Percentiles rank a stretch among this genome's conserved stretches.
These are phyloP conservation scores for Horisme vitalbata DNA, from an alignment of 2,888 invertebrate genomes.

Conservation along the genomic window DNA sequence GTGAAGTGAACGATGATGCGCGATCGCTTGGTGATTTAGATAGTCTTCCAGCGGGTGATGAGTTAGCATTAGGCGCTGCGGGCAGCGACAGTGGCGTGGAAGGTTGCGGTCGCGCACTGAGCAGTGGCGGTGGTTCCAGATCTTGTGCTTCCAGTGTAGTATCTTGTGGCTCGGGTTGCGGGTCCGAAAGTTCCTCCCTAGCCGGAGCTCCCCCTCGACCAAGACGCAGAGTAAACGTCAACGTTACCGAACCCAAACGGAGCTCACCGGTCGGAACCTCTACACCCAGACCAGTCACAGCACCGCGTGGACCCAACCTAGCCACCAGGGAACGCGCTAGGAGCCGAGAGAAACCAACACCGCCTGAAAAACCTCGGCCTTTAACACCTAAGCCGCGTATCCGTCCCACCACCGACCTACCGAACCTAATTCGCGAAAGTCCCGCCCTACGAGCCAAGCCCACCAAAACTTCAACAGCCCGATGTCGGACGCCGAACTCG, in stretches of 20 bases:
- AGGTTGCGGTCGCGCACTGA: slow-evolving; percentile 86
- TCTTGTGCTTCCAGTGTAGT: slow-evolving; percentile 91
- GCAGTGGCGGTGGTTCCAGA: slow-evolving; percentile 85
- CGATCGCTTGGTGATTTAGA: slow-evolving; percentile 70
- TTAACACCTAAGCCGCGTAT: slow-evolving; percentile 75
- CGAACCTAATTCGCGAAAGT: slow-evolving; percentile 76
- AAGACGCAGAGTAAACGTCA: slow-evolving; percentile 83
- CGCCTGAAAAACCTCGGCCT: slow-evolving; percentile 73
- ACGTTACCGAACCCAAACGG: slow-evolving; percentile 78
- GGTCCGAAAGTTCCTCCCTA: slow-evolving; percentile 90
- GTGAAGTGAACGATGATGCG: slow-evolving; percentile 70
- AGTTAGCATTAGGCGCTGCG: slow-evolving; percentile 77
- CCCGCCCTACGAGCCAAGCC: slow-evolving; percentile 73
- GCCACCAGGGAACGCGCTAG: slow-evolving; percentile 83
- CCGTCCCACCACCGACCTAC: slow-evolving; percentile 78
- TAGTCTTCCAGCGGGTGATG: slow-evolving; percentile 71
- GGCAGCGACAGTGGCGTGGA: slow-evolving; percentile 93
- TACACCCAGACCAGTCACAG: slow-evolving; percentile 76
- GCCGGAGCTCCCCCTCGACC: slow-evolving; percentile 78
- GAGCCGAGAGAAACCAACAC: slow-evolving; percentile 82
- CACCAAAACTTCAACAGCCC: slow-evolving; percentile 81
- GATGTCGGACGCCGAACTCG: slow-evolving; percentile 84
- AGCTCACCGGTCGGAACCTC: slow-evolving; percentile 78
- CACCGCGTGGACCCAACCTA: slow-evolving; percentile 75
- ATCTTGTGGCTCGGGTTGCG: slow-evolving; percentile 90